Evolutionary conservation across 2,113 vertebrate genomes (phyloP).

Genomic region (Marmota flaviventris): DNA sequence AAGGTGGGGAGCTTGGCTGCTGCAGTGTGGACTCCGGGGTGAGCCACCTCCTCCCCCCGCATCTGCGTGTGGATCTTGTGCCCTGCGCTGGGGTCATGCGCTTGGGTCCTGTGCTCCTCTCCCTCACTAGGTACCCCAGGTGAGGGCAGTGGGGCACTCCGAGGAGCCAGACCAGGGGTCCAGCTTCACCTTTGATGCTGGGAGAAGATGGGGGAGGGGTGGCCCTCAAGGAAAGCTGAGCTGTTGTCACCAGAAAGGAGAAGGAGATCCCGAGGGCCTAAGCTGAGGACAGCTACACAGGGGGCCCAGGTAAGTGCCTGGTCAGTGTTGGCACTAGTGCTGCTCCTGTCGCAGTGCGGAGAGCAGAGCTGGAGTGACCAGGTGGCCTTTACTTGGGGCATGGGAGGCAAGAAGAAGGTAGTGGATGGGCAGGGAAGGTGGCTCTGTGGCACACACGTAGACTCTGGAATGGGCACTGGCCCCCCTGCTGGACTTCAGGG

Average conservation of each 20-base stretch:
- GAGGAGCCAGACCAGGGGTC: neutral
- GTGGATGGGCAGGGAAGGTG: neutral
- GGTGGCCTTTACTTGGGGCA: neutral
- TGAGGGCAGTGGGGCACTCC: neutral
- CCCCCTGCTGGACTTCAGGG: neutral
- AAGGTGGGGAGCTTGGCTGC: neutral
- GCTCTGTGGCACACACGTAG: neutral
- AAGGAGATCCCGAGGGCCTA: neutral
- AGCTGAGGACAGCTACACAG: fast-evolving
- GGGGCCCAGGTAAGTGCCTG: neutral
- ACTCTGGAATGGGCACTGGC: neutral
- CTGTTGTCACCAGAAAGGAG: neutral
- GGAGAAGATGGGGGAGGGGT: neutral
- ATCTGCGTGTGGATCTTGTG: neutral
- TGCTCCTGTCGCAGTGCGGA: neutral
- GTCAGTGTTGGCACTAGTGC: neutral
- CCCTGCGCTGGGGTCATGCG: no score
- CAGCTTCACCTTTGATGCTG: neutral
- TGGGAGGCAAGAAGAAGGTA: neutral
- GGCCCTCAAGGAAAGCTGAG: neutral
- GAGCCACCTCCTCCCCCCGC: no score
- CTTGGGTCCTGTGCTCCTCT: fast-evolving
- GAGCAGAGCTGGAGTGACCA: neutral
- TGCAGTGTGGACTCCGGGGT: neutral
- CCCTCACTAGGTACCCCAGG: neutral